Base-by-base conservation (phyloP, 2,888 invertebrate genomes). In the Volucella inanis region DNA sequence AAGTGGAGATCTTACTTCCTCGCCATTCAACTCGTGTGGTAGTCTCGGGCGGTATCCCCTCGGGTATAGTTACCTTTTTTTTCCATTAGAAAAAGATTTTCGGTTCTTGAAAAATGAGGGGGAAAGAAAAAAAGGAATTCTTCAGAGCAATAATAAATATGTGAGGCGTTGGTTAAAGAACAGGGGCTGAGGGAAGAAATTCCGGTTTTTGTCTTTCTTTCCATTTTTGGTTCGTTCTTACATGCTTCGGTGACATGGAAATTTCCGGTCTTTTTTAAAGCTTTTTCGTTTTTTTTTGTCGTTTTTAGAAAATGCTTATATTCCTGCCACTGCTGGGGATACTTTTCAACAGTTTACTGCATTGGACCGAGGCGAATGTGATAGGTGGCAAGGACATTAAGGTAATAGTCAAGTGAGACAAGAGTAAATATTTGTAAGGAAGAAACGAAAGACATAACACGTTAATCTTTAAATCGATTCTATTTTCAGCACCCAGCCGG, bases 261-360 rank as follows among this genome's bases (percentile, higher is more conserved):
- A 70, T 70, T 64, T 70, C 71, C 75, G 57, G 50, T 74, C n/a
- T 65, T 41, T 59, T 8, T 22, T 43, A 52, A n/a, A 49, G 14
- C 50, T 45, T 50, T 10, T 15, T 57, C 50, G 50, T 79, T 15
- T 70, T 81, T 70, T 75, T 87, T 71, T 76, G 78, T 49, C 79
- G 54, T 59, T 89, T 90, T 75, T 89, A 91, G 91, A 91, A 92
- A 91, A 92, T 92, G 92, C 90, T 91, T 89, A 90, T 91, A 89
- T 89, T 91, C 88, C 89, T 91, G 90, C 90, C 90, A 88, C 88
- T 91, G 88, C 89, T 91, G 87, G 90, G 90, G 82, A 89, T 92
- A 89, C 89, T 91, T 89, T 90, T 91, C 88, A 91, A 90, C 89
- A 90, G 90, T 89, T 89, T 90, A 88, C 87, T 90, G 87, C 89